Conservation (phyloP, 2,888 invertebrate genomes). For the Molorchus minor region DNA sequence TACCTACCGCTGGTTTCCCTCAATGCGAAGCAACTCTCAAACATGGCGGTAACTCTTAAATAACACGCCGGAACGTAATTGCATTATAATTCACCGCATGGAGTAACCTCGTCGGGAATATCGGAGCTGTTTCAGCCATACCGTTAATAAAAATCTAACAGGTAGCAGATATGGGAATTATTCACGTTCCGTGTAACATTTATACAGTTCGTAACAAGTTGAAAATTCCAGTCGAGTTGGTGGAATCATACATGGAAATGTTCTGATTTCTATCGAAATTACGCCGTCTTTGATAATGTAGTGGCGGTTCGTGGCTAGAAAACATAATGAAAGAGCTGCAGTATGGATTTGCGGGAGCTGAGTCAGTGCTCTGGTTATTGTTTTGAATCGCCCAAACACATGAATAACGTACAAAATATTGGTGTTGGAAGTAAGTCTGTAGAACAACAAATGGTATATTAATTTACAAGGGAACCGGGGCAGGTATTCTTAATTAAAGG, state of each 20-base stretch:
- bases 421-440: too few species aligned
- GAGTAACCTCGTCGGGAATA: not conserved
- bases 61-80: too few species aligned
- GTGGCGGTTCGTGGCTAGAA: slow-evolving; percentile 30
- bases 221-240: slow-evolving; percentile 8
- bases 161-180: not conserved
- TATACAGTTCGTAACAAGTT: slow-evolving; percentile 1
- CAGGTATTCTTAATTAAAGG: too few species aligned
- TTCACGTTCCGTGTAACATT: not conserved
- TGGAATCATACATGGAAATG: slow-evolving; percentile 27
- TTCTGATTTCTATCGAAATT: slow-evolving; percentile 24
- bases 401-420: too few species aligned
- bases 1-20: too few species aligned
- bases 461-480: too few species aligned
- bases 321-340: slow-evolving; percentile 28
- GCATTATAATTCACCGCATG: not conserved
- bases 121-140: not conserved
- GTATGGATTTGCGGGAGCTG: slow-evolving; percentile 10
- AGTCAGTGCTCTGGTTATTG: too few species aligned
- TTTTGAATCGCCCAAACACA: too few species aligned
- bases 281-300: slow-evolving; percentile 26
- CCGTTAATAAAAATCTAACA: not conserved
- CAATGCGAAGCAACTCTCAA: too few species aligned
- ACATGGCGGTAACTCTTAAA: too few species aligned
- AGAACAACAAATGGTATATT: too few species aligned